phyloP scores from a whole-genome alignment of 2,797 vertebrate genomes.

The Cichlasoma orientale region DNA sequence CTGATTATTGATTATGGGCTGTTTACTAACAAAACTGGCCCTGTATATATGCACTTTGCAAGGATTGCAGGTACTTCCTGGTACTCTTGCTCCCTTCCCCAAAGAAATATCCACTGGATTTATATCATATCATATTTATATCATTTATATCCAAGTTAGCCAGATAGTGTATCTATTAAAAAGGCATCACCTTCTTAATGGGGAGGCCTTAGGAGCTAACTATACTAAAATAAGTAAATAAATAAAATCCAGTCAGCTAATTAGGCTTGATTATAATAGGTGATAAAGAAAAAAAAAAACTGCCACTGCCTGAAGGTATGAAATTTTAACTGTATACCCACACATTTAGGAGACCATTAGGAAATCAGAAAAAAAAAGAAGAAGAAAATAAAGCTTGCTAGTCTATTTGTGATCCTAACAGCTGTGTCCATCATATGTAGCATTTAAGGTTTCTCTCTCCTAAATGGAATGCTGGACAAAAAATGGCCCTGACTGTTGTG shows the following conservation, averaged over 20 bases:
- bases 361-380: neutral
- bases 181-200: no score
- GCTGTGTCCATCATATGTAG: neutral
- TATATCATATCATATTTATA: neutral
- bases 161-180: no score
- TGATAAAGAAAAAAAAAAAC: no score
- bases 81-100: neutral
- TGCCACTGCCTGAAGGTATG: neutral
- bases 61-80: neutral
- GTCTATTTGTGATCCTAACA: neutral
- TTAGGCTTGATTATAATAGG: no score
- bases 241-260: no score
- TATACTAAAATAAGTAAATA: no score
- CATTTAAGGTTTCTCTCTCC: slow-evolving; percentile 17
- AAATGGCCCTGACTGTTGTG: slow-evolving; percentile 49
- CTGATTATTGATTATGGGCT: neutral
- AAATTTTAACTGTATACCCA: neutral
- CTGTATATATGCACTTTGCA: neutral
- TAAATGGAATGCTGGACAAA: slow-evolving; percentile 54
- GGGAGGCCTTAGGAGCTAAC: no score
- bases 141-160: no score
- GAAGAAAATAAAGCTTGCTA: neutral
- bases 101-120: neutral
- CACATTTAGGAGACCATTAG: neutral
- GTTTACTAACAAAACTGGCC: neutral